Base-by-base conservation (phyloP, 2,113 vertebrate genomes). In the Carassius auratus region DNA sequence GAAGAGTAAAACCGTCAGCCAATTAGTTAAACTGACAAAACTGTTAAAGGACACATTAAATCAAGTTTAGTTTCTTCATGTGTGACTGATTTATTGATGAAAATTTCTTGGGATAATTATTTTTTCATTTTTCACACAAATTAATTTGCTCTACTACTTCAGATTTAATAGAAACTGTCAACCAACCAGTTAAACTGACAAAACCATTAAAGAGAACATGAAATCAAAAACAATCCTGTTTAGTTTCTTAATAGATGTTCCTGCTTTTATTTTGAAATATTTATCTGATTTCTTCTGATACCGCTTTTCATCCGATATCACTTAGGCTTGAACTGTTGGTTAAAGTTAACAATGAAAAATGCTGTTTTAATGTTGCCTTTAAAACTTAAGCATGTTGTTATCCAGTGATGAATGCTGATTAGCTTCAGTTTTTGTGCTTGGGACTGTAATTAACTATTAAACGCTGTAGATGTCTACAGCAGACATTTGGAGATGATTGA, bases 401-500 rank as follows among this genome's bases (percentile, higher is more conserved):
- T 55, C 14, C 74, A 76, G 23, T 19, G 23, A 30, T 52, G 0
- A 55, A 26, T 52, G n/a, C 48, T 55, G 74, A 55, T 30, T 52
- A 30, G 48, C 2, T 55, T 30, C 48, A 76, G 48, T 50, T 26
- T 23, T 50, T 75, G 69, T 55, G 74, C 23, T 50, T 26, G 48
- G 45, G 23, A 52, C 14, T 30, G 48, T 52, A 7, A 14, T 5
- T 48, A 74, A 21, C 5, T 69, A 9, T 36, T 21, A 71, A 38
- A 71, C 8, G 17, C 15, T 69, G 15, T 69, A 19, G 15, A 3
- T 69, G 66, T 36, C 19, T 14, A n/a, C 5, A 45, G 12, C 2
- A 45, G 71, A 74, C 21, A 48, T 74, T 48, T 74, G 10, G 21
- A 74, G 42, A 48, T 48, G 38, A 74, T 74, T 71, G 19, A 71